Percentiles rank a stretch among this genome's conserved stretches.
Evolutionary conservation across 1,140 invertebrate species (phyloP).

Genomic region (Trachelipus rathkii): DNA sequence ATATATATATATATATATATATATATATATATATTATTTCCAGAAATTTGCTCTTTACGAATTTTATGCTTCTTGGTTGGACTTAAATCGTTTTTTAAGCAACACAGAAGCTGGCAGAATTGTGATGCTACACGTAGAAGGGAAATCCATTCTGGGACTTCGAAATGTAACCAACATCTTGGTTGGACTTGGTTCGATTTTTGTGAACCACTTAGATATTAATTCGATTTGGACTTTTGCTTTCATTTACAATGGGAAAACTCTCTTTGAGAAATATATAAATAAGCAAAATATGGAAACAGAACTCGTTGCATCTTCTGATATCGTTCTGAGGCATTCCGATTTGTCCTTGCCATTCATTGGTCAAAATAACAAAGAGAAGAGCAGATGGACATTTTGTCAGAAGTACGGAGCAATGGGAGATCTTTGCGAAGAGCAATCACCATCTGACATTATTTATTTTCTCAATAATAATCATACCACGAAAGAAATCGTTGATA

Average conservation of each 20-base stretch:
- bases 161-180: neutral
- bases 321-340: neutral
- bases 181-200: neutral
- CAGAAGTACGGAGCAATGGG: neutral
- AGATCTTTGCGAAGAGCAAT: slow-evolving; percentile 9
- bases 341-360: neutral
- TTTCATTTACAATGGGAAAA: slow-evolving; percentile 19
- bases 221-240: slow-evolving; percentile 6
- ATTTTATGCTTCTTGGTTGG: slow-evolving; percentile 7
- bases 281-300: neutral
- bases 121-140: neutral
- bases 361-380: neutral
- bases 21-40: too few species aligned
- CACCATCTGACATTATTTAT: neutral
- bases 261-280: slow-evolving; percentile 12
- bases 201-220: neutral
- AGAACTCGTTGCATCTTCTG: too few species aligned
- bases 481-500: neutral
- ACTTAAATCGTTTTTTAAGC: neutral
- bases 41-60: slow-evolving; percentile 16
- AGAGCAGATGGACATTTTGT: slow-evolving; percentile 1
- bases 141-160: neutral
- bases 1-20: too few species aligned
- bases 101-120: slow-evolving; percentile 4
- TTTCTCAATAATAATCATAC: neutral